These are phyloP conservation scores for Tetragnatha versicolor DNA, from an alignment of 1,140 invertebrate genomes.

Conservation along the genomic window DNA sequence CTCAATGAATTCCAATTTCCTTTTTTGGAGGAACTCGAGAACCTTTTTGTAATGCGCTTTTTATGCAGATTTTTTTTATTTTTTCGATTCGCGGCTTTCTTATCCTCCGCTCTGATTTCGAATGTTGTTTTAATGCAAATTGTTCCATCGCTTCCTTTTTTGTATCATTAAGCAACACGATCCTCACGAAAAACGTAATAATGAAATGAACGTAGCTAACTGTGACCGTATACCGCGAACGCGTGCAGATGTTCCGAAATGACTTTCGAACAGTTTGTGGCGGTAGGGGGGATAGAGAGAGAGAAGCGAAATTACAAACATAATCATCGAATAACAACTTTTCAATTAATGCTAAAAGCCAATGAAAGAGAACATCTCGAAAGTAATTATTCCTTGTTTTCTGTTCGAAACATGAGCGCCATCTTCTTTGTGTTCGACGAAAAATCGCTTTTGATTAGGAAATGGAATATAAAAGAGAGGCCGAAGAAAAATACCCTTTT, in stretches of 20 bases:
- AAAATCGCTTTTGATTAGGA: neutral
- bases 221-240: conserved; percentile 36
- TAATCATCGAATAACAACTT: conserved; percentile 53
- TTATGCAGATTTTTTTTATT: conserved; percentile 25
- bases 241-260: conserved; percentile 7
- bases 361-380: conserved; percentile 37
- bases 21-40: no score
- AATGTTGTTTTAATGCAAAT: conserved; percentile 54
- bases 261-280: conserved; percentile 19
- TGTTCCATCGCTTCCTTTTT: conserved; percentile 23
- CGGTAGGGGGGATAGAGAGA: neutral
- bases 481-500: neutral
- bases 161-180: conserved; percentile 45
- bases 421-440: neutral
- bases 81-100: conserved; percentile 2
- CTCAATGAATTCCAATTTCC: no score
- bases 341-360: conserved; percentile 45
- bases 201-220: conserved; percentile 38
- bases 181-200: conserved; percentile 29
- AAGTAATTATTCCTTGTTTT: conserved; percentile 34
- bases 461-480: neutral
- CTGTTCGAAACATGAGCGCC: neutral
- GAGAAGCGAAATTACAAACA: conserved; percentile 16
- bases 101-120: neutral
- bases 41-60: conserved; percentile 46